Evolutionary conservation across 2,888 invertebrate genomes (phyloP), one percentile per base, ranked within the genome.

Genomic region (Carcina quercana): DNA sequence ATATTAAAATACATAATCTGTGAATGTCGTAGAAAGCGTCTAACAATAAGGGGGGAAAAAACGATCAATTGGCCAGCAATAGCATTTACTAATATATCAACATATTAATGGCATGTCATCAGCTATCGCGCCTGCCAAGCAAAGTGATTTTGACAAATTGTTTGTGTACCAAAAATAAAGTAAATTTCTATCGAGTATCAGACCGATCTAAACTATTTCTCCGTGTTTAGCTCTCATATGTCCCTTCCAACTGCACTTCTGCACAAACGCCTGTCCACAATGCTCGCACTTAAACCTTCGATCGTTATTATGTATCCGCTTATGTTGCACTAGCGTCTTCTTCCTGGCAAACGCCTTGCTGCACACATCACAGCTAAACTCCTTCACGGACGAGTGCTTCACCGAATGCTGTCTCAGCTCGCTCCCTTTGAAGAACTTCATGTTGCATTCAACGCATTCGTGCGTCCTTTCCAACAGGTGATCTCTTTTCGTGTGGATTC

Each of bases 371-470:
- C 76, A 76, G 12, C 69, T 54, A 20, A 65, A 80, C 4, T 75
- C 69, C 40, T 70, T 80, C 1, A 56, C 55, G 0, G 66, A 71
- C 0, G 73, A 69, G 42, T 85, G 84, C n/a, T 60, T 72, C 8
- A 75, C 47, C 50, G 63, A 53, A 38, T 80, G 82, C 1, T 58
- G 55, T 12, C n/a, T n/a, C n/a, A n/a, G 13, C 59, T 62, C 22
- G 62, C 61, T 8, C 50, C 50, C 55, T 2, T 53, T 50, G 30
- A 56, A 59, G 17, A 45, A 45, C 8, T 28, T 26, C 33, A 34
- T 55, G 2, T 51, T 49, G 12, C 64, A 64, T 7, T 44, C 25
- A 0, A 39, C n/a, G 26, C 62, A 64, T 17, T 44, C 34, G 8
- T 42, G 40, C 2, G 37, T 35, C 2, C 47, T 37, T 15, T 53